Base-by-base conservation (phyloP, 1,140 invertebrate species). In the Pseudomyrmex concolor region DNA sequence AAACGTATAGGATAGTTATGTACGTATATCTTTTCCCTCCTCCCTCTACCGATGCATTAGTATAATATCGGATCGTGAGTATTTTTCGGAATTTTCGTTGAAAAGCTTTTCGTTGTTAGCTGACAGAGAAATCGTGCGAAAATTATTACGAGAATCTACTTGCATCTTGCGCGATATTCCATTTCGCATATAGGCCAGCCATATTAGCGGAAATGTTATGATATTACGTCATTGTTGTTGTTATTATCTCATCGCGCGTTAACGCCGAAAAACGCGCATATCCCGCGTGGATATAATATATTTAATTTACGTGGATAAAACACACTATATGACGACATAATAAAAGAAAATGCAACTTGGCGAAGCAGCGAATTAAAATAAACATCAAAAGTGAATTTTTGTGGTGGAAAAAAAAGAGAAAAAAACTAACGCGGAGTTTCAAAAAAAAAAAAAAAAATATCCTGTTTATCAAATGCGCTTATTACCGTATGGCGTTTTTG, bases 21-120 rank as follows among this genome's bases (percentile, higher is more conserved):
- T 19, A 55, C 63, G 34, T 34, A 59, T 60, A 34, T 48, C 19
- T 34, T 19, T 59, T 66, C 50, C 22, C 45, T 45, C 19, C 25
- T 45, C 19, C 19, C 25, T 45, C 19, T 71, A 54, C 34, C 76
- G 55, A 71, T 15, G 64, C 54, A 71, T 80, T 80, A 80, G 64
- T 60, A 66, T 50, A 80, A 80, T 80, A 48, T 48, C 55, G 43
- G 62, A 71, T 80, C 76, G 50, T 80, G 62, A 60, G 66, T 71
- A 80, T 80, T 59, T 34, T 80, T 80, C 54, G 66, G 67, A 45
- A 59, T 71, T 71, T 34, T 60, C 43, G 54, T 80, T 70, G 59
- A 71, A 80, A 71, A 80, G 66, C 76, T 80, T 80, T 80, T 71
- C 76, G 66, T 59, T 80, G 76, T 80, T 71, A 17, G 25, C 54